Evolutionary conservation across 2,797 vertebrate species (phyloP).

Genomic region (Austrolebias charrua): DNA sequence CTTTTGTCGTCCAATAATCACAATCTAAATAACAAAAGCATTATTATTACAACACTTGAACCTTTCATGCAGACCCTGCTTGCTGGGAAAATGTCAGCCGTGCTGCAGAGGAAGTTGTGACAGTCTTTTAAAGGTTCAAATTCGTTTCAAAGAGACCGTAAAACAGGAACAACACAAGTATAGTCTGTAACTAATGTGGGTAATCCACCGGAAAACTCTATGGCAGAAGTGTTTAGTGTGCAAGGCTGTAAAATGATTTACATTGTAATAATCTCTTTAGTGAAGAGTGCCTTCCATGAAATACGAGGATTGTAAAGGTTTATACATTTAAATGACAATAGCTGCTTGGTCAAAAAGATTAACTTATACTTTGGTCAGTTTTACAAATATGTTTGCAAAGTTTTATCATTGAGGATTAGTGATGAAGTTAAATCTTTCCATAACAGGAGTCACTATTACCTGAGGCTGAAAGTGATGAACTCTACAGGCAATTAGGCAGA

Average conservation of each 20-base stretch:
- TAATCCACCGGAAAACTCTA: slow-evolving; percentile 64
- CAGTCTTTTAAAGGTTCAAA: slow-evolving; percentile 44
- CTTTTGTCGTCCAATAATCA: not conserved
- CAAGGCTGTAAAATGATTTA: slow-evolving; percentile 63
- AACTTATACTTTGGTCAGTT: not conserved
- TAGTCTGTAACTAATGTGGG: slow-evolving; percentile 64
- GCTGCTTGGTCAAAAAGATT: slow-evolving; percentile 4
- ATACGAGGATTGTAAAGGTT: slow-evolving; percentile 22
- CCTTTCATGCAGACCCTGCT: slow-evolving; percentile 3
- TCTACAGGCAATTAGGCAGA: slow-evolving; percentile 46
- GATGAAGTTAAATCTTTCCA: slow-evolving; percentile 9
- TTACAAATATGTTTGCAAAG: not conserved
- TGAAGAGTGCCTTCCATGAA: slow-evolving; percentile 25
- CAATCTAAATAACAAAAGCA: not conserved
- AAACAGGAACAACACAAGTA: slow-evolving; percentile 34
- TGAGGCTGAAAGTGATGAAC: slow-evolving; percentile 42
- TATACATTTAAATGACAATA: slow-evolving; percentile 18
- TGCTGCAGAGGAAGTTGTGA: slow-evolving; percentile 13
- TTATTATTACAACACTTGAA: not conserved
- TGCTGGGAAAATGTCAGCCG: slow-evolving; percentile 13
- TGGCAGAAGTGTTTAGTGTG: slow-evolving; percentile 51
- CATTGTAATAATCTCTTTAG: slow-evolving; percentile 57
- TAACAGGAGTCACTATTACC: slow-evolving; percentile 40
- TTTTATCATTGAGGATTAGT: slow-evolving; percentile 7
- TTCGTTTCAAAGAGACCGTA: slow-evolving; percentile 40